Percentiles rank a stretch among this genome's conserved stretches.
Evolutionary conservation across 2,888 invertebrate genomes (phyloP).

Genomic region (Andrena hattorfiana): DNA sequence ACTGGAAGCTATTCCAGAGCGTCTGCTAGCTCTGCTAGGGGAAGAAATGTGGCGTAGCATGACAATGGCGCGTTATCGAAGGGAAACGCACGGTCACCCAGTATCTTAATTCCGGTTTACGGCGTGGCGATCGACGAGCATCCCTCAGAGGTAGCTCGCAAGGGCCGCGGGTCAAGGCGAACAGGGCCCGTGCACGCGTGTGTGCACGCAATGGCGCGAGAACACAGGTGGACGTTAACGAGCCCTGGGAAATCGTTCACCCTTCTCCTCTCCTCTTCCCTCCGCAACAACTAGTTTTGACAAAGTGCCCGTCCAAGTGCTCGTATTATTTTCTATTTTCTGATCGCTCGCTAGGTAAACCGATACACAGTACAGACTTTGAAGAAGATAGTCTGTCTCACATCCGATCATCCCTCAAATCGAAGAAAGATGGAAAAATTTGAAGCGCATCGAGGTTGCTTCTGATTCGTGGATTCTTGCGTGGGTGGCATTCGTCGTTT

Average conservation of each 20-base stretch:
- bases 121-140: constrained; percentile 68
- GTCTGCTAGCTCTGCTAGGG: too few relatives aligned
- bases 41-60: not conserved
- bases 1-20: too few relatives aligned
- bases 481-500: too few relatives aligned
- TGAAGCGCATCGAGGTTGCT: too few relatives aligned
- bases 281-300: constrained; percentile 31
- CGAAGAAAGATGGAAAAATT: too few relatives aligned
- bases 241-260: constrained; percentile 44
- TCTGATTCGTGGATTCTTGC: too few relatives aligned
- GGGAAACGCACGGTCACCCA: constrained; percentile 72
- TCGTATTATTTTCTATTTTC: not conserved
- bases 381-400: too few relatives aligned
- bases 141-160: constrained; percentile 74
- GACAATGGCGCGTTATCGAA: constrained; percentile 62
- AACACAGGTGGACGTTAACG: constrained; percentile 64
- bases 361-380: constrained; percentile 14
- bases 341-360: constrained; percentile 23
- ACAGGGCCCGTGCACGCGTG: constrained; percentile 60
- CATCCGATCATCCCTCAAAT: too few relatives aligned
- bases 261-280: constrained; percentile 9
- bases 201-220: constrained; percentile 65
- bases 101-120: constrained; percentile 73
- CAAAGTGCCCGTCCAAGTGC: constrained; percentile 5
- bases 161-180: constrained; percentile 80